phyloP scores from a whole-genome alignment of 1,140 invertebrate genomes.

The Chironomus striatipennis region DNA sequence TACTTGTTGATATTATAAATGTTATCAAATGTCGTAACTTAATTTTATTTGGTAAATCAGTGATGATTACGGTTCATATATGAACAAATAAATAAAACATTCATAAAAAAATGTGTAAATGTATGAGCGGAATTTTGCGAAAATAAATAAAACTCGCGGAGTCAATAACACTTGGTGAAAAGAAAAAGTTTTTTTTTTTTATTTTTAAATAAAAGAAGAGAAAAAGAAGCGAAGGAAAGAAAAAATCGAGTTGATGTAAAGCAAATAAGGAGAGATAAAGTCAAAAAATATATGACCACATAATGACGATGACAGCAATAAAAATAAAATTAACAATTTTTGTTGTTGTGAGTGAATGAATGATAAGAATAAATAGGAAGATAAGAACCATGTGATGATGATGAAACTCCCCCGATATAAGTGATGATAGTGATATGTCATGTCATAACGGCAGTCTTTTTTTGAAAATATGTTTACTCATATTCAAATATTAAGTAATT shows the following conservation, averaged over 20 bases:
- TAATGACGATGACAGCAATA: background rate
- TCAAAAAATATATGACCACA: background rate
- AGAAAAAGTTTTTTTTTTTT: background rate
- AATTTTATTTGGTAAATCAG: background rate
- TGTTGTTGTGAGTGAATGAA: conserved; percentile 5
- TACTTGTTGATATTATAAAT: background rate
- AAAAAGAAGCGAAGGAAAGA: too few species aligned
- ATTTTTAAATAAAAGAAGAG: too few species aligned
- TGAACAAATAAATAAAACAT: background rate
- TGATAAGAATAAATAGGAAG: background rate
- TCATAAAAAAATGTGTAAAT: background rate
- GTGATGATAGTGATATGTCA: background rate
- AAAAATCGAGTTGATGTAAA: background rate
- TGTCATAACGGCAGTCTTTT: background rate
- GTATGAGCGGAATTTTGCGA: background rate
- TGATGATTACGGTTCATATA: too few species aligned
- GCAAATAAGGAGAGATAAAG: background rate
- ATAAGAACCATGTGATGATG: conserved; percentile 1
- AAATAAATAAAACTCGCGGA: background rate
- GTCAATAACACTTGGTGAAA: conserved; percentile 7
- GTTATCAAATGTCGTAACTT: conserved; percentile 6
- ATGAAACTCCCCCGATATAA: background rate
- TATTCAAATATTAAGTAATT: background rate
- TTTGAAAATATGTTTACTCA: background rate
- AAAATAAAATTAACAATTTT: too few species aligned